Evolutionary conservation across 1,140 invertebrate species (phyloP), one percentile per base, ranked within the genome.

Genomic region (Kradibia gibbosae): DNA sequence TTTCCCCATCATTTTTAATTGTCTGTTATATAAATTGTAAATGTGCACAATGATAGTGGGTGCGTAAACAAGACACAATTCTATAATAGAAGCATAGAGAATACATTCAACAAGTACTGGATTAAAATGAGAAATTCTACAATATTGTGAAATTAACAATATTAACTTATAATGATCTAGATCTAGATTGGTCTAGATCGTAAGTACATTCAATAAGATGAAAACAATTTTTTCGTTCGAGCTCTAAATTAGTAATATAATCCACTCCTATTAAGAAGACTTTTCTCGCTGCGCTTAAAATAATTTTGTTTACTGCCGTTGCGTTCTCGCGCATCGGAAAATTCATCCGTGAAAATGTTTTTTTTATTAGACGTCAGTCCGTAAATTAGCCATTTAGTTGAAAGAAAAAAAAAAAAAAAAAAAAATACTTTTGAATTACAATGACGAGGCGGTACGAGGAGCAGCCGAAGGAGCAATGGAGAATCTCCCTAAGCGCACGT

Each of bases 271-370:
- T 67, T n/a, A 10, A 22, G 22, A 67, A 22, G 39, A 0, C 28
- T 39, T 67, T 62, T 67, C 62, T 10, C 62, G n/a, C 34, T 39
- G 34, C 17, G n/a, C 39, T 67, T 17, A 39, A 67, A 67, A 67
- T 67, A 22, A n/a, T n/a, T 67, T 39, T 67, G 36, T 39, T 67
- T 67, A 39, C 62, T 1, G 10, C 36, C n/a, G 20, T 62, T 39
- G 17, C 20, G 39, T 67, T 67, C 62, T 39, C 34, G 13, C n/a
- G 4, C 8, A n/a, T 10, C 13, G 22, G 10, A 65, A 65, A 20
- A 17, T 65, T 36, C 17, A 20, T 17, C 17, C 31, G 7, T 36
- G 11, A 65, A 36, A 65, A n/a, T n/a, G n/a, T n/a, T 53, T 36
- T 65, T 11, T 65, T 65, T 3, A 65, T 22, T 20, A 3, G 3